These are phyloP conservation scores for Mesoligia furuncula DNA, from an alignment of 2,888 invertebrate species.

Conservation along the genomic window DNA sequence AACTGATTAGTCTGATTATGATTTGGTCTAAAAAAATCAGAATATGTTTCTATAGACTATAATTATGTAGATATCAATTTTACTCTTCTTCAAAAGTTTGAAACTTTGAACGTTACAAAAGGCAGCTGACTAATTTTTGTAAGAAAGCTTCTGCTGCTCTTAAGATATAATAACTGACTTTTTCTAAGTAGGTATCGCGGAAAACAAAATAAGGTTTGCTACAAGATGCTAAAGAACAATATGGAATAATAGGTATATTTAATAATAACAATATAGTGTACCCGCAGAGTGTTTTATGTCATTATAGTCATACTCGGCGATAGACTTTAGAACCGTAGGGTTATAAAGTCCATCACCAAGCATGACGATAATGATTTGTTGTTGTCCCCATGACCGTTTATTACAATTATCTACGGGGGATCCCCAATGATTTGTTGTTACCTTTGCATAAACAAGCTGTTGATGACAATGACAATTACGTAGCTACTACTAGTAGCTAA, in stretches of 20 bases:
- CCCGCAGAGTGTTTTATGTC: neutral
- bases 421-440: conserved; percentile 16
- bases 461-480: conserved; percentile 31
- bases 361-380: neutral
- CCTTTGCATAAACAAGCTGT: neutral
- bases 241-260: neutral
- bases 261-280: neutral
- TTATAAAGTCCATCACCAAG: neutral
- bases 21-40: neutral
- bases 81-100: neutral
- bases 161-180: neutral
- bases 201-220: conserved; percentile 9
- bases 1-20: no score
- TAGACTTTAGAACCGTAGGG: neutral
- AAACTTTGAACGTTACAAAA: neutral
- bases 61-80: neutral
- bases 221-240: neutral
- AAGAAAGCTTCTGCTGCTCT: neutral
- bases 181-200: neutral
- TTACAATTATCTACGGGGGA: neutral
- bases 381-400: neutral
- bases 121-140: neutral
- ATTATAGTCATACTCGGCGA: neutral
- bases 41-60: neutral
- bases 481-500: conserved; percentile 21